phyloP scores from a whole-genome alignment of 2,113 vertebrate genomes.

The Eolophus roseicapilla region DNA sequence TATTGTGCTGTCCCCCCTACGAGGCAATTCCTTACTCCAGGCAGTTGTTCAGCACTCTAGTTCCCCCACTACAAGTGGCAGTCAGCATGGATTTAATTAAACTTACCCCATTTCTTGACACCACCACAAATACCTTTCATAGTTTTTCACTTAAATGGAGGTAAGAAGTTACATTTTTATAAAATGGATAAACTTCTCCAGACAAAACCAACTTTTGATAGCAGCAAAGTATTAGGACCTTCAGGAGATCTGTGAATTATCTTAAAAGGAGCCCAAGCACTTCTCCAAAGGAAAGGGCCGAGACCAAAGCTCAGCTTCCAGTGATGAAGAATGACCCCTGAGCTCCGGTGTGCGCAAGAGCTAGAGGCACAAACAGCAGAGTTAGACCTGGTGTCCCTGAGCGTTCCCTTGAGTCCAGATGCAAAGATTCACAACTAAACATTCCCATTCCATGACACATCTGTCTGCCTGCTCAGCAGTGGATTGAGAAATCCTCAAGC shows the following conservation, averaged over 20 bases:
- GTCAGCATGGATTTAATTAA: accelerated
- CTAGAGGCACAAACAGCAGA: background rate
- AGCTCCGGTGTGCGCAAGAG: background rate
- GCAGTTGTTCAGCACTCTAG: accelerated
- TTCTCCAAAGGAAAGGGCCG: background rate
- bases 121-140: accelerated
- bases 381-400: accelerated
- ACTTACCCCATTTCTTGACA: background rate
- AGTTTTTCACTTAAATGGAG: background rate
- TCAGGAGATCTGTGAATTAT: accelerated
- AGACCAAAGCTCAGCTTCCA: background rate
- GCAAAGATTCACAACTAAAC: background rate
- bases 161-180: background rate
- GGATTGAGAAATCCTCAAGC: background rate
- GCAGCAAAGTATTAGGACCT: accelerated
- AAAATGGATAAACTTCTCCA: background rate
- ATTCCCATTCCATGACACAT: accelerated
- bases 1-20: accelerated
- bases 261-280: background rate
- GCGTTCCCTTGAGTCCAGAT: accelerated
- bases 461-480: background rate
- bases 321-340: background rate
- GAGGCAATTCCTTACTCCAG: accelerated
- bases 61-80: accelerated
- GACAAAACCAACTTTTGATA: background rate